Percentiles rank a stretch among this genome's conserved stretches.
Conservation (phyloP, 2,888 invertebrate species). For the Oscheius sp. region DNA sequence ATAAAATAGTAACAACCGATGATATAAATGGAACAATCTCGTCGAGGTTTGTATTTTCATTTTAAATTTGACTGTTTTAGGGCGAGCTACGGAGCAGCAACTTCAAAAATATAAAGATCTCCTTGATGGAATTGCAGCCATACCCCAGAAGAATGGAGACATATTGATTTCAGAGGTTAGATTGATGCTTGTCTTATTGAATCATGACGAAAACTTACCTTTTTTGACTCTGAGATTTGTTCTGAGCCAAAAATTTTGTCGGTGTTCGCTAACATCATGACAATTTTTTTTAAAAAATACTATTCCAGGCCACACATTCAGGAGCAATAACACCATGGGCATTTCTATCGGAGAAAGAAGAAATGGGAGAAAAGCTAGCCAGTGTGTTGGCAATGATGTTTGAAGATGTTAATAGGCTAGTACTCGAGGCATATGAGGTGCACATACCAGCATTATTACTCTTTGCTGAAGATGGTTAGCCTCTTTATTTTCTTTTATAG, state of each 20-base stretch:
- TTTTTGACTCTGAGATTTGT: not conserved
- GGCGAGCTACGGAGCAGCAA: constrained; percentile 14
- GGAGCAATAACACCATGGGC: not conserved
- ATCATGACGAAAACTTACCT: not conserved
- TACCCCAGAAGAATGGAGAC: not conserved
- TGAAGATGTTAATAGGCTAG: constrained; percentile 13
- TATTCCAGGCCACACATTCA: not conserved
- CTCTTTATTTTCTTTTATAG: not conserved
- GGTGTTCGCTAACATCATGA: too few species aligned
- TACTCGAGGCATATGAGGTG: constrained; percentile 7
- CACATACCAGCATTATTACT: constrained; percentile 20
- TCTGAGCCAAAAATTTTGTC: too few species aligned
- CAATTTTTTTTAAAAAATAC: not conserved
- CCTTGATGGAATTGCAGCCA: not conserved
- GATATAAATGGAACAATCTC: not conserved
- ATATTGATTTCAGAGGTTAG: constrained; percentile 12
- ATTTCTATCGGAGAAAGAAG: constrained; percentile 9
- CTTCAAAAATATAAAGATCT: constrained; percentile 7
- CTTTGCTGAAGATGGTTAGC: constrained; percentile 27
- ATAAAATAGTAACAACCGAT: not conserved
- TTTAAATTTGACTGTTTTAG: not conserved
- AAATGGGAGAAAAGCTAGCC: not conserved
- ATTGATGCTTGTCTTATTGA: too few species aligned
- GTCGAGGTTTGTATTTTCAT: not conserved
- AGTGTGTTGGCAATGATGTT: constrained; percentile 9